phyloP scores from a whole-genome alignment of 30 jellyfish, hydroid and myxozoan species.

The Turritopsis dohrnii region DNA sequence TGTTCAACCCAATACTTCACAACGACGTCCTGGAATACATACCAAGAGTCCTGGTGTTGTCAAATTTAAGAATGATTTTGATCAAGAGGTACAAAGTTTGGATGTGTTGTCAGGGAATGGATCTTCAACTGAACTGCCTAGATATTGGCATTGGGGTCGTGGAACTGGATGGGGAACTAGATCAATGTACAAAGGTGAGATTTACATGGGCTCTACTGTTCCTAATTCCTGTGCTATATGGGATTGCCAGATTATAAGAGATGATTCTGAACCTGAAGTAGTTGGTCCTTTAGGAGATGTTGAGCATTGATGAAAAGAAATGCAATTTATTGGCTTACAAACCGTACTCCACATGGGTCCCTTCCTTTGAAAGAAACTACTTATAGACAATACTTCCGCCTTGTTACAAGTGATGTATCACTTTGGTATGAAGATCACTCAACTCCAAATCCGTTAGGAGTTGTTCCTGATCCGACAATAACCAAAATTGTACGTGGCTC shows the following conservation, averaged over 20 bases:
- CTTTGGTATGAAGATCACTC: slow-evolving; percentile 80
- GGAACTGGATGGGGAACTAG: no score
- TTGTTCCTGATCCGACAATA: slow-evolving; percentile 55
- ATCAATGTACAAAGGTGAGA: slow-evolving; percentile 43
- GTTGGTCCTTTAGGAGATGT: slow-evolving; percentile 59
- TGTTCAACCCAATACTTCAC: slow-evolving; percentile 39
- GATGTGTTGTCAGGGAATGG: slow-evolving; percentile 4
- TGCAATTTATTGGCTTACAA: slow-evolving; percentile 60
- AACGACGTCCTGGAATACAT: slow-evolving; percentile 71
- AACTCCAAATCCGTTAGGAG: slow-evolving; percentile 64
- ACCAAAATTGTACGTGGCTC: slow-evolving; percentile 68
- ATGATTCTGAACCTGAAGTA: not conserved
- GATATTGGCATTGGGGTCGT: slow-evolving; percentile 3
- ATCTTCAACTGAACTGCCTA: not conserved
- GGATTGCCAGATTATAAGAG: slow-evolving; percentile 43
- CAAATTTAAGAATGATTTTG: not conserved
- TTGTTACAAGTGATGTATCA: slow-evolving; percentile 67
- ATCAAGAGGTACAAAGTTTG: not conserved
- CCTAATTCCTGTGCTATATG: slow-evolving; percentile 46
- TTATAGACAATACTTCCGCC: slow-evolving; percentile 53
- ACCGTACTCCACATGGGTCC: slow-evolving; percentile 81
- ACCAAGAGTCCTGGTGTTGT: slow-evolving; percentile 66
- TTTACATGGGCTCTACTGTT: slow-evolving; percentile 74
- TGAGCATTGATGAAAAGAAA: slow-evolving; percentile 54
- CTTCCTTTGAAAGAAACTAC: slow-evolving; percentile 37